Base-by-base conservation (phyloP, 30 jellyfish, hydroid and myxozoan genomes). In the Aurelia coerulea region DNA sequence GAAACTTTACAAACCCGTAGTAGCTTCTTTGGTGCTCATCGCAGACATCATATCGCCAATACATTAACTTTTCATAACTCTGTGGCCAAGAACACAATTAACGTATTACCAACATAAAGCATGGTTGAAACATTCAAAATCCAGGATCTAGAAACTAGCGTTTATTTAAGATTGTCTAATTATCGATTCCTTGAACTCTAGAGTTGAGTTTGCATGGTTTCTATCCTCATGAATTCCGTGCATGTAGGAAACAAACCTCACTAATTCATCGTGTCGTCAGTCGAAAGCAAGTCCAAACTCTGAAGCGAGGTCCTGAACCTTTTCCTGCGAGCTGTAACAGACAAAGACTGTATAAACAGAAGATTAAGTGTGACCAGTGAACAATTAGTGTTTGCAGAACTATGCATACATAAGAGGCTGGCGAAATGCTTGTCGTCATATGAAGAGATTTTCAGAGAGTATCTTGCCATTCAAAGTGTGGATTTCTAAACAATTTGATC, bases 401-500 rank as follows among this genome's bases (percentile, higher is more conserved):
- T 50, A 51, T 17, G 66, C 35, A 29, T n/a, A 56, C 68, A 54
- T 51, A 71, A 56, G 62, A 75, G 62, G 85, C 54, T 29, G 76
- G 74, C 34, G 42, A 56, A 54, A 75, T 23, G 32, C 10, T 31
- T 1, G 39, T 9, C 59, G 23, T 31, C 59, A 62, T 19, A 3
- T 75, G 85, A 75, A 51, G 85, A 75, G 85, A 75, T 51, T 14
- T 75, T 54, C 85, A 75, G 85, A 19, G 59, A 37, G 19, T 54
- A 34, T 6, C 42, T 10, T 53, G 74, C 51, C 85, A 75, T 75
- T 54, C 85, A 75, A 10, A 51, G 33, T 54, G 74, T 56, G 33
- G 56, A 5, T n/a, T n/a, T 19, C 14, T 73, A 73, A 73, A 73
- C 84, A 51, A 33, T 16, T 41, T 73, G 17, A 17, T 35, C 74